Conservation (phyloP, 1,140 invertebrate genomes). For the Dufourea novaeangliae region DNA sequence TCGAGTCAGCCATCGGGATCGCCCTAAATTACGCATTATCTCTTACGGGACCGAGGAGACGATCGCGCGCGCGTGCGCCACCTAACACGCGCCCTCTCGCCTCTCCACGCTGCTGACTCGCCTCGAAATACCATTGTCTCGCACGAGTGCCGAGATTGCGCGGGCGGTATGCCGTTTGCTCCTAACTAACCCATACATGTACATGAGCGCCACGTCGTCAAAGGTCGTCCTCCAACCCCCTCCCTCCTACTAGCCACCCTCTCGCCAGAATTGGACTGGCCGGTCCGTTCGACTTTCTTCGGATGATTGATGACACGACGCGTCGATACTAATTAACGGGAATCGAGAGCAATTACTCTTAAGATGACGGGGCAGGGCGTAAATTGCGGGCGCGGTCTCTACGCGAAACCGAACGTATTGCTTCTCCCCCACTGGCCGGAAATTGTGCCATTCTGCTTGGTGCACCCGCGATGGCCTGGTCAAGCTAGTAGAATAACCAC, state of each 20-base stretch:
- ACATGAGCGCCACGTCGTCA: constrained; percentile 41
- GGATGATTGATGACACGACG: constrained; percentile 24
- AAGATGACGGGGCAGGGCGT: not conserved
- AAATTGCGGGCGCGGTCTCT: not conserved
- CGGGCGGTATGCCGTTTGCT: constrained; percentile 30
- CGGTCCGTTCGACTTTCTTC: constrained; percentile 25
- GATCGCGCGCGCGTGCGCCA: too few species aligned
- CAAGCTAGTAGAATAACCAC: not conserved
- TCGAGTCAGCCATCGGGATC: constrained; percentile 50
- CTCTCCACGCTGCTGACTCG: constrained; percentile 34
- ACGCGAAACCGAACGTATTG: constrained; percentile 5
- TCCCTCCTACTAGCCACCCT: not conserved
- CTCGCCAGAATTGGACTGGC: constrained; percentile 24
- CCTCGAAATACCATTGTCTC: constrained; percentile 44
- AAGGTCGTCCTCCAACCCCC: constrained; percentile 5
- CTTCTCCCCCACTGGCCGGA: not conserved
- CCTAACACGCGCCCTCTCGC: not conserved
- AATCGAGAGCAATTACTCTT: constrained; percentile 18
- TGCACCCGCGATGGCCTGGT: too few species aligned
- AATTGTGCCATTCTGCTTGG: not conserved
- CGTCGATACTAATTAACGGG: constrained; percentile 34
- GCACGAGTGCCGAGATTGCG: constrained; percentile 31
- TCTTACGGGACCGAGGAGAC: constrained; percentile 43
- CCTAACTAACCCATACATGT: constrained; percentile 45
- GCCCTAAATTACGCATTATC: constrained; percentile 59